Evolutionary conservation across 2,113 vertebrate genomes (phyloP), one percentile per base, ranked within the genome.

Genomic region (Vulpes ferrilata): DNA sequence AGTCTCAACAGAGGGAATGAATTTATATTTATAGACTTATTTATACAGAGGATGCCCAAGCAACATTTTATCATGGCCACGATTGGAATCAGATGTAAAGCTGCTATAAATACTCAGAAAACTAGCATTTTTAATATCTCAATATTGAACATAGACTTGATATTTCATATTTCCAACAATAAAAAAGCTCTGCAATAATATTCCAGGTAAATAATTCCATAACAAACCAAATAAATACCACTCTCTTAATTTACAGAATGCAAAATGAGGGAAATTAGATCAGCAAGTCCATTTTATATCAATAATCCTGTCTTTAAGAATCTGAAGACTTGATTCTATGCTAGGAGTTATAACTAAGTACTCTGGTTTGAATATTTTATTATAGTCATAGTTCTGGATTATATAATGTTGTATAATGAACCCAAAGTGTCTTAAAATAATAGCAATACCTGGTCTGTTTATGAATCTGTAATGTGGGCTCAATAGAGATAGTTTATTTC

Each of bases 121-220:
- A 95, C 30, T 48, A 82, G 13, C 48, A 96, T 89, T 92, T 95
- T 81, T 86, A 95, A 96, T 57, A 93, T 84, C 38, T 88, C 81
- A 80, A 9, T 88, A 62, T 69, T 64, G 51, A 96, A 96, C 19
- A 96, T 4, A 85, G 65, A 17, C 35, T 94, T 86, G 32, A 53
- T 82, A 84, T 38, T 80, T 95, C 95, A 2, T 53, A 96, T 89
- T 91, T 69, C 20, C 48, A 88, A 53, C 7, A 69, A 83, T 2
- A 96, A 59, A 82, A 94, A 97, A 65, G 15, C 20, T 94, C 88
- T 85, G 5, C 84, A 53, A 89, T 78, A 32, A 74, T 90, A 93
- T 90, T 88, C 76, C 25, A 71, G 62, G 20, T 30, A 96, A 90
- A 19, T 94, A 84, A 94, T 48, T 96, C 48, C 71, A 86, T 3